Conservation (phyloP, 2,888 invertebrate species). For the Yponomeuta cagnagella region DNA sequence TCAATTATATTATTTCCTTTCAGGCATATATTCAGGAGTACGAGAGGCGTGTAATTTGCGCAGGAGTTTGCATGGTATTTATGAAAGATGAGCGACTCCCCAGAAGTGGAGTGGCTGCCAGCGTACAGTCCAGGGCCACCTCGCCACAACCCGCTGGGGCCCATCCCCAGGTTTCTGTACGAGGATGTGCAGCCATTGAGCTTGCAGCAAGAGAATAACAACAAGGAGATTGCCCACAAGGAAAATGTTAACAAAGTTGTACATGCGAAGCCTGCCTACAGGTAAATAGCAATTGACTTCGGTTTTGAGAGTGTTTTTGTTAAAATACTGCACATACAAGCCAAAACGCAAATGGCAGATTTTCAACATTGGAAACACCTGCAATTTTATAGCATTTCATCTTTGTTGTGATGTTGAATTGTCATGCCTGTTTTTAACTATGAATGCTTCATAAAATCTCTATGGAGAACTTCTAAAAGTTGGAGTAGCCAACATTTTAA, state of each 20-base stretch:
- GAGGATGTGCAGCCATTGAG: slow-evolving; percentile 65
- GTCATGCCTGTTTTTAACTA: too few species aligned
- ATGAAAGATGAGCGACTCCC: slow-evolving; percentile 63
- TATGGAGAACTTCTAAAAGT: too few species aligned
- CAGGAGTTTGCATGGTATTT: slow-evolving; percentile 27
- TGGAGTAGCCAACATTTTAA: too few species aligned
- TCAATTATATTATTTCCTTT: not conserved
- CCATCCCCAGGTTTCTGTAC: slow-evolving; percentile 66
- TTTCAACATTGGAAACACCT: too few species aligned
- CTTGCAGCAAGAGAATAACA: slow-evolving; percentile 63
- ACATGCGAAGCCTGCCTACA: slow-evolving; percentile 76
- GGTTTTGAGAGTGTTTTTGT: slow-evolving; percentile 18
- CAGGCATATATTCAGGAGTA: not conserved
- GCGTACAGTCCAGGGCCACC: slow-evolving; percentile 70
- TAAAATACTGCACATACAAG: not conserved
- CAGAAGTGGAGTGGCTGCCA: slow-evolving; percentile 73
- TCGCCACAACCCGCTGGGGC: slow-evolving; percentile 68
- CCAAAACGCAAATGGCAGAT: too few species aligned
- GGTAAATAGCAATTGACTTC: slow-evolving; percentile 41
- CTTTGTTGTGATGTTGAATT: too few species aligned
- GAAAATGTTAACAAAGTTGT: slow-evolving; percentile 67
- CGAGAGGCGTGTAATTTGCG: not conserved
- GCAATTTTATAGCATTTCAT: too few species aligned
- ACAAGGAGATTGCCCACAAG: slow-evolving; percentile 61
- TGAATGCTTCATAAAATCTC: too few species aligned